phyloP scores from a whole-genome alignment of 1,140 invertebrate species.

The Bicyclus anynana region DNA sequence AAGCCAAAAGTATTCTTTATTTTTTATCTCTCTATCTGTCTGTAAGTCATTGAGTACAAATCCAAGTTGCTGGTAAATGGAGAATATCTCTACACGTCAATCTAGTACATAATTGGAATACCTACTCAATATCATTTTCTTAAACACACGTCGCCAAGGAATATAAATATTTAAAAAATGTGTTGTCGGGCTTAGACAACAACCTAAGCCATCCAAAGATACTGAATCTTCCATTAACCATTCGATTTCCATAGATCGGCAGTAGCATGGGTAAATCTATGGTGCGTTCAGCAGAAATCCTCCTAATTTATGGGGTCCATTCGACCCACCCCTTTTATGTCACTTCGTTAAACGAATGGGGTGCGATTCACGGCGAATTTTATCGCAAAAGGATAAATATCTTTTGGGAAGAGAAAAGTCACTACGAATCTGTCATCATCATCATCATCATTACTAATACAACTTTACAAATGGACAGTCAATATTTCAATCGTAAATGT shows the following conservation, averaged over 20 bases:
- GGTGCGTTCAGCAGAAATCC: conserved; percentile 12
- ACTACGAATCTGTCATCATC: not conserved
- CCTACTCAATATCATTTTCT: no score
- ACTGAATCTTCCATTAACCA: not conserved
- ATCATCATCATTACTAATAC: not conserved
- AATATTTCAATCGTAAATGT: no score
- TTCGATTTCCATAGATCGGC: not conserved
- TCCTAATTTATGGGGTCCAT: conserved; percentile 13
- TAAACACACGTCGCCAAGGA: no score
- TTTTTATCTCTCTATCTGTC: no score
- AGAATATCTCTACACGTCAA: no score
- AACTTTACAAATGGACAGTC: no score
- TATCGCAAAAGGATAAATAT: not conserved
- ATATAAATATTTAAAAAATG: no score
- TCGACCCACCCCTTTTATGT: conserved; percentile 14
- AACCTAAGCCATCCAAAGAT: not conserved
- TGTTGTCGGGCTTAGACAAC: no score
- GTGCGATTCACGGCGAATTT: conserved; percentile 2
- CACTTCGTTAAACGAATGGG: conserved; percentile 13
- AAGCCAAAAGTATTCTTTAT: no score
- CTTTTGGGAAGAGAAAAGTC: not conserved
- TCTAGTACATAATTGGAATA: no score
- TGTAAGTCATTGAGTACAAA: no score
- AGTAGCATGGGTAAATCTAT: not conserved
- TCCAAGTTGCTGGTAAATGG: no score